Evolutionary conservation across 2,113 vertebrate genomes (phyloP), one percentile per base, ranked within the genome.

Genomic region (Chionodraco myersi): DNA sequence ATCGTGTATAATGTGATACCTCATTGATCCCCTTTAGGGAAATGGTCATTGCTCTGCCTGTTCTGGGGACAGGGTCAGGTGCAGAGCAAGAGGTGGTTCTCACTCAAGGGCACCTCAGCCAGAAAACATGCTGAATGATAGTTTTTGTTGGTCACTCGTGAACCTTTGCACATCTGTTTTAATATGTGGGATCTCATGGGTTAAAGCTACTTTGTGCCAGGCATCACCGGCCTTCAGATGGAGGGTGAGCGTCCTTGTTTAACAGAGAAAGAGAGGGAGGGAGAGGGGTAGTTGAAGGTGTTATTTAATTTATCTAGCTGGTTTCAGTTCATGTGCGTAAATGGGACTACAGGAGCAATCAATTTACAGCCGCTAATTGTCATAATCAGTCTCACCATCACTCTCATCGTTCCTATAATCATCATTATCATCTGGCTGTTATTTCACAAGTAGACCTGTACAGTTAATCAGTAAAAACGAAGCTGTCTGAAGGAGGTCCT

Each of bases 311-410:
- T 62, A 68, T 81, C 54, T 59, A 23, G 60, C 64, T 66, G 68
- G 21, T 13, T 65, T 82, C 62, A 82, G 45, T 79, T 82, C 59
- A 48, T 71, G 26, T 61, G 65, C 4, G 0, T 72, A 71, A 83
- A 83, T 77, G 48, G 79, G 36, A 72, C 85, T 58, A 78, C 79
- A 85, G 71, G 54, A 61, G 54, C 64, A 26, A 80, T 88, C 70
- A 64, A 83, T 88, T 86, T 74, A 36, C 49, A 66, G 48, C 5
- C 79, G 77, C 68, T 82, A 89, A 83, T 79, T 85, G 77, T 57
- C 53, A 67, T 80, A 71, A 87, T 85, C 72, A 72, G 82, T 62
- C 62, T 77, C 79, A 82, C 82, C 72, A 84, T 64, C 56, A 59
- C 44, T n/a, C 15, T 53, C 11, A 6, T 75, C 56, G 18, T 65